These are phyloP conservation scores for Athene noctua DNA, from an alignment of 2,113 vertebrate species.

Conservation along the genomic window DNA sequence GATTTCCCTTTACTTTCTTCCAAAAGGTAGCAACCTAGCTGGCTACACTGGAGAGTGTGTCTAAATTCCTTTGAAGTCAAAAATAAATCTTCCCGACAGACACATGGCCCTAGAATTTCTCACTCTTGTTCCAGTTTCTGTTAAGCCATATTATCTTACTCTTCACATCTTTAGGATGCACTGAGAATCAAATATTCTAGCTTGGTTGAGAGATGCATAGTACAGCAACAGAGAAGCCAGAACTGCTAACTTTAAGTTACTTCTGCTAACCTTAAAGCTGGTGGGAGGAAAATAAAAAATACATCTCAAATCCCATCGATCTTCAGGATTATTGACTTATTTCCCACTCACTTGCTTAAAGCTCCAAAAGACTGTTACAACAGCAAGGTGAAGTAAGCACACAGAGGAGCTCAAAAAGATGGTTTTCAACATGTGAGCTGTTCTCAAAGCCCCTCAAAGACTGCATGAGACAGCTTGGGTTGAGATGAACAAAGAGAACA, in stretches of 20 bases:
- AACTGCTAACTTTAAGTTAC: not conserved
- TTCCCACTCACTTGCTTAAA: not conserved
- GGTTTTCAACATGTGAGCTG: rapidly evolving
- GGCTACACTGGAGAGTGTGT: not conserved
- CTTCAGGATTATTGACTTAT: not conserved
- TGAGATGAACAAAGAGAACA: not conserved
- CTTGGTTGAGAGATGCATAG: not conserved
- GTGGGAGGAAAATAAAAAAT: not conserved
- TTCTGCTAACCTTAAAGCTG: not conserved
- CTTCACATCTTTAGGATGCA: not conserved
- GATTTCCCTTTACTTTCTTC: not conserved
- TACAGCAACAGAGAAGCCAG: not conserved
- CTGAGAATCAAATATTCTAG: not conserved
- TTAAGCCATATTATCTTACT: not conserved
- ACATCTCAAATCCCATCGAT: not conserved
- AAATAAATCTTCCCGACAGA: not conserved
- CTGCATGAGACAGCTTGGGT: not conserved
- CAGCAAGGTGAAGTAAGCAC: not conserved
- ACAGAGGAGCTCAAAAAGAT: not conserved
- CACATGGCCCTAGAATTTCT: not conserved
- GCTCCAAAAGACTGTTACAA: not conserved
- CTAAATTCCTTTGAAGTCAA: not conserved
- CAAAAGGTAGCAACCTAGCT: not conserved
- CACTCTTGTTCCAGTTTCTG: slow-evolving; percentile 10
- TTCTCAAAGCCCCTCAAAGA: not conserved